Conservation (phyloP, 2,888 invertebrate species). For the Drosophila mimica region DNA sequence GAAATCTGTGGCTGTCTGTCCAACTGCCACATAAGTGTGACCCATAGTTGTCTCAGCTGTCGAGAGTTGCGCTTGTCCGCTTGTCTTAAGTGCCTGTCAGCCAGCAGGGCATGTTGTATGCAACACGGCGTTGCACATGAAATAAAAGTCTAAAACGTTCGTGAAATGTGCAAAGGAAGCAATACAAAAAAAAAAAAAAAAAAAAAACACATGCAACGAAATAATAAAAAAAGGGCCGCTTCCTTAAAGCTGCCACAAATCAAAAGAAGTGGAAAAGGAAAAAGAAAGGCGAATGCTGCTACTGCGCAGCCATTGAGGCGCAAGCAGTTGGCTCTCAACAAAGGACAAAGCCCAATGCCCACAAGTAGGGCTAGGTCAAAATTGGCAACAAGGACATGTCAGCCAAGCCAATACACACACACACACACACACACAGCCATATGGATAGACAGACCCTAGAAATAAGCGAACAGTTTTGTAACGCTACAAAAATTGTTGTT, state of each 20-base stretch:
- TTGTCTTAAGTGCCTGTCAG: slow-evolving; percentile 39
- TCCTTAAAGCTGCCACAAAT: slow-evolving; percentile 32
- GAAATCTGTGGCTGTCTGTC: slow-evolving; percentile 9
- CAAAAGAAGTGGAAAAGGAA: slow-evolving; percentile 37
- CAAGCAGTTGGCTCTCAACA: slow-evolving; percentile 44
- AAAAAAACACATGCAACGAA: not conserved
- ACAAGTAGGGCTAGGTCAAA: slow-evolving; percentile 80
- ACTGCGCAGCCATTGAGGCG: slow-evolving; percentile 36
- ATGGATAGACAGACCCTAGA: not conserved
- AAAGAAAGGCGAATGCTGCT: slow-evolving; percentile 23
- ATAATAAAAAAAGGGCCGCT: slow-evolving; percentile 12
- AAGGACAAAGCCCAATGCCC: slow-evolving; percentile 45
- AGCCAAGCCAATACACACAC: slow-evolving; percentile 11
- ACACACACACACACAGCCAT: slow-evolving; percentile 12
- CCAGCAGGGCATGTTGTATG: slow-evolving; percentile 33
- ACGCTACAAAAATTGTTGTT: not conserved
- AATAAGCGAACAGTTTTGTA: slow-evolving; percentile 1
- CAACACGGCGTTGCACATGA: slow-evolving; percentile 35
- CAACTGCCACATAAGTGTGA: slow-evolving; percentile 24
- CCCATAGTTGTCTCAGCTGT: slow-evolving; percentile 48
- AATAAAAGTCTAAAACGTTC: slow-evolving; percentile 17
- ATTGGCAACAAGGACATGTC: slow-evolving; percentile 40
- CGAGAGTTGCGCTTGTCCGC: slow-evolving; percentile 21
- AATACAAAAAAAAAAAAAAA: slow-evolving; percentile 28
- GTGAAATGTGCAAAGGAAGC: slow-evolving; percentile 39